Base-by-base conservation (phyloP, 2,797 vertebrate species). In the Malurus leucopterus region DNA sequence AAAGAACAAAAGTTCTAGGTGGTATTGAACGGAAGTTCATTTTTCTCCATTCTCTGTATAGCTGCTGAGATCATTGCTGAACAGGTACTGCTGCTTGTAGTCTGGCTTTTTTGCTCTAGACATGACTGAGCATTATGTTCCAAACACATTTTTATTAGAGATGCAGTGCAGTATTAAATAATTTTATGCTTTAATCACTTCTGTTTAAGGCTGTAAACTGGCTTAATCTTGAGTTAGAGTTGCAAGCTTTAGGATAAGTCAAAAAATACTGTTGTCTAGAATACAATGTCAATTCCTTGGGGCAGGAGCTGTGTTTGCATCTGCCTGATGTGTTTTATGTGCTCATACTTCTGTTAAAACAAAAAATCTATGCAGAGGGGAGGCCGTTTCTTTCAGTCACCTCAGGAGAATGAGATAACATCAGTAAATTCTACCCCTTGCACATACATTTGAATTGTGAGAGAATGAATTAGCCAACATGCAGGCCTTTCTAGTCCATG, bases 41-140 rank as follows among this genome's bases (percentile, higher is more conserved):
- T 68, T 0, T 0, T 26, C 21, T 65, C 58, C 23, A 19, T 53
- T 24, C 21, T 46, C n/a, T 13, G 1, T 18, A 13, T 19, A 49
- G 41, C 58, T 63, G 47, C 61, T 82, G 71, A 27, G 40, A 6
- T 54, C 10, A 8, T 7, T 41, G n/a, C n/a, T 61, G 21, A 32
- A 12, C 50, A 71, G 65, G 58, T 86, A 32, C 23, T 51, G n/a
- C 17, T 68, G 32, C 46, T 61, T 5, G 0, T 17, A 50, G 27
- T 7, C 51, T 67, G 43, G 7, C 15, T 43, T 72, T 69, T 62
- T 43, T 62, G 14, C n/a, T 43, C 2, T 17, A 54, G 30, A 12
- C 0, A 0, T 6, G 18, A 58, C 24, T 57, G 30, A 85, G 40
- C 34, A 4, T 89, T 84, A 4, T 32, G 34, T 85, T 77, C 20